Base-by-base conservation (phyloP, 1,140 invertebrate genomes). In the Drosophila albomicans region DNA sequence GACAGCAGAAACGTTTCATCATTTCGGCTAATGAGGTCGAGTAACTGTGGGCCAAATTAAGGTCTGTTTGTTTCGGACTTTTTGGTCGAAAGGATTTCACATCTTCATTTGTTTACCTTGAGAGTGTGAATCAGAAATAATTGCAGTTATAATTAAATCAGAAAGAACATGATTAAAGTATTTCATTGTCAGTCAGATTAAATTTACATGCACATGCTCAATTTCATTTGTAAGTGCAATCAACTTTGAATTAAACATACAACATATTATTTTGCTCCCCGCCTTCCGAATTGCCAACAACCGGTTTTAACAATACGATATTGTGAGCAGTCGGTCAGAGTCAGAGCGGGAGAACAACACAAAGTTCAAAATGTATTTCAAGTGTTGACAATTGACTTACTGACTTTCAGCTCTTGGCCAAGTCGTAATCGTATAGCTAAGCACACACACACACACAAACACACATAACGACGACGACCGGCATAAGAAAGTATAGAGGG, bases 351-450 rank as follows among this genome's bases (percentile, higher is more conserved):
- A 52, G 30, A 48, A 25, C 46, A 56, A 63, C 52, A 38, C 0
- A 25, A 25, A 71, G 43, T 45, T 62, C 45, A 46, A 82, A 75
- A 63, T 78, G 59, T 73, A 45, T 75, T 73, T 75, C 62, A 89
- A 84, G 78, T 81, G 85, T 72, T 75, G 81, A 85, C 85, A 88
- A 89, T 88, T 88, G 85, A 88, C 85, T 88, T 79, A 89, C 81
- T 88, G 85, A 89, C 78, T 88, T 65, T 70, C 78, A 75, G 74
- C 84, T 74, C 35, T 59, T 65, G 82, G 76, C 79, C 61, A 79
- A 73, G 48, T 58, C 38, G 46, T 62, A 66, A 62, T 57, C 10
- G 43, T 70, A n/a, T 52, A 15, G 58, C 58, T 46, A 57, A 15
- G 51, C 41, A 28, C 41, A 67, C 25, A 52, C 54, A 56, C 16